Percentiles rank a stretch among this genome's conserved stretches.
Evolutionary conservation across 2,113 vertebrate species (phyloP).

Genomic region (Protobothrops mucrosquamatus): DNA sequence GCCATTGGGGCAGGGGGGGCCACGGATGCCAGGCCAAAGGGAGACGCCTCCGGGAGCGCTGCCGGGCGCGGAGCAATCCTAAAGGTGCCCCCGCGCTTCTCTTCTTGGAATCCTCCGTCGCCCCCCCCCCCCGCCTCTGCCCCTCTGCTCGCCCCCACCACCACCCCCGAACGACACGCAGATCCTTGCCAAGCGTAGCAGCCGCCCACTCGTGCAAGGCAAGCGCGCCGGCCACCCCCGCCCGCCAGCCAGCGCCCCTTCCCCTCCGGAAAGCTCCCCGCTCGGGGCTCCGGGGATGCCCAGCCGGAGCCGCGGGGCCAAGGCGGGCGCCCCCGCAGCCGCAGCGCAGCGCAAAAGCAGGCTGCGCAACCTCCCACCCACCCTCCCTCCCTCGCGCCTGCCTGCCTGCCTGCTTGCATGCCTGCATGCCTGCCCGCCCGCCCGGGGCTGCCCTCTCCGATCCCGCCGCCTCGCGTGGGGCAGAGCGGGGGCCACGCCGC

Average conservation of each 20-base stretch:
- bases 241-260: neutral
- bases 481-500: neutral
- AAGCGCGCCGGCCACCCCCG: neutral
- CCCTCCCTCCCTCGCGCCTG: no score
- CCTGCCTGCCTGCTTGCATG: no score
- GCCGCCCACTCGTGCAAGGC: neutral
- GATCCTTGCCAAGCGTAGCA: neutral
- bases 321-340: no score
- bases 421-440: no score
- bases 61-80: neutral
- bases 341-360: neutral
- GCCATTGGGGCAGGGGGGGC: no score
- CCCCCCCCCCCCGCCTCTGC: neutral
- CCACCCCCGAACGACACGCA: neutral
- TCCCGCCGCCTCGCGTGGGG: neutral
- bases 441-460: neutral
- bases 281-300: neutral
- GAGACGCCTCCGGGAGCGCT: no score
- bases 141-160: no score
- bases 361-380: neutral
- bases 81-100: neutral
- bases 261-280: neutral
- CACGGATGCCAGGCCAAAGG: no score
- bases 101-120: neutral
- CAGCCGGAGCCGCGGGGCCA: no score